Conservation (phyloP, 2,797 vertebrate species). For the Avahi laniger region DNA sequence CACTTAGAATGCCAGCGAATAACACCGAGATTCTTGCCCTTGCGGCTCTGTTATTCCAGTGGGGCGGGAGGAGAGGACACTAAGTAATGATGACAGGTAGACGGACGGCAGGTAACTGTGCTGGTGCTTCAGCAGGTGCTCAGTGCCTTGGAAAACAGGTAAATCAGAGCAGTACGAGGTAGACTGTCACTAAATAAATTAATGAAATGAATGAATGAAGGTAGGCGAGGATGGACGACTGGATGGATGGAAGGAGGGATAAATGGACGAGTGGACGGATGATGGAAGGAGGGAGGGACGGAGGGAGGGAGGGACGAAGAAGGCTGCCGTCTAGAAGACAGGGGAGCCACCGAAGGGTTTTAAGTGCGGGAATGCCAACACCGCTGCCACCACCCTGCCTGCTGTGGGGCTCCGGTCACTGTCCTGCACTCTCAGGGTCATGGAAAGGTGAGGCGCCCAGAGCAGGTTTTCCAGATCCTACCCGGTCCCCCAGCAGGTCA, state of each 20-base stretch:
- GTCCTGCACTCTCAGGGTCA: background rate
- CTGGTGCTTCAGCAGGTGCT: background rate
- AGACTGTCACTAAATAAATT: background rate
- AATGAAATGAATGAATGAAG: background rate
- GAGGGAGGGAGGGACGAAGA: fast-evolving
- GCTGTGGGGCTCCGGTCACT: fast-evolving
- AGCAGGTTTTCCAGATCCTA: background rate
- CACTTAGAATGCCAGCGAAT: background rate
- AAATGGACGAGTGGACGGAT: background rate
- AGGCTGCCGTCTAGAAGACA: background rate
- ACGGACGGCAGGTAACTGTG: background rate
- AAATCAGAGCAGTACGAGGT: background rate
- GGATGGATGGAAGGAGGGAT: background rate
- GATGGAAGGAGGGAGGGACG: fast-evolving
- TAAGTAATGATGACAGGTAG: background rate
- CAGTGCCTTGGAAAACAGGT: background rate
- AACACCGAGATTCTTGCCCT: background rate
- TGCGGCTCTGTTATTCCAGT: background rate
- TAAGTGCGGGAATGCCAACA: background rate
- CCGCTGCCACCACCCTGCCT: background rate
- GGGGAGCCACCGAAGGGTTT: background rate
- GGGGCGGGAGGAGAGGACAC: background rate
- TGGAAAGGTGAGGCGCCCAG: background rate
- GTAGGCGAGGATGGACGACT: background rate
- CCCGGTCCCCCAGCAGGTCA: background rate